Conservation (phyloP, 23 tunicate species). For the Clavelina lepadiformis region DNA sequence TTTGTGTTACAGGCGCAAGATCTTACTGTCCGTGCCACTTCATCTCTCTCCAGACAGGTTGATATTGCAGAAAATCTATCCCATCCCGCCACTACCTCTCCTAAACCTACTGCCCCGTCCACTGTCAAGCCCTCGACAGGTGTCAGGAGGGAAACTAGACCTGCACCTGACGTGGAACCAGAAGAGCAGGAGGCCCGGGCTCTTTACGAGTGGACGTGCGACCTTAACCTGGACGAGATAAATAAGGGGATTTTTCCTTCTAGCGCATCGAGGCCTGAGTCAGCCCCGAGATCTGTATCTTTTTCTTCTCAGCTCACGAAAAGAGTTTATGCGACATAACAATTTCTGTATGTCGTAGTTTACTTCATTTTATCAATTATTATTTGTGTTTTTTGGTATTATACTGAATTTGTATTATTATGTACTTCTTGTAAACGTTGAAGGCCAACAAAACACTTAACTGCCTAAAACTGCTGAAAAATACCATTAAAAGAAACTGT, state of each 20-base stretch:
- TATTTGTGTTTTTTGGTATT: too few species aligned
- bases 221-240: slow-evolving; percentile 66
- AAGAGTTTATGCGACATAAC: slow-evolving; percentile 23
- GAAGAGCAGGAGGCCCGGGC: slow-evolving; percentile 79
- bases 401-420: too few species aligned
- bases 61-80: slow-evolving; percentile 16
- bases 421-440: too few species aligned
- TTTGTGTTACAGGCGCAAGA: slow-evolving; percentile 27
- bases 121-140: not conserved
- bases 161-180: slow-evolving; percentile 30
- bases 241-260: slow-evolving; percentile 33
- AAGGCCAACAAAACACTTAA: too few species aligned
- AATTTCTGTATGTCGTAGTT: too few species aligned
- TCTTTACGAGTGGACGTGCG: slow-evolving; percentile 78
- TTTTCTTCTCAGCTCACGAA: slow-evolving; percentile 55
- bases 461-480: too few species aligned
- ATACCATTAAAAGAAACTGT: too few species aligned
- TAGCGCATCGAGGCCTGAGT: slow-evolving; percentile 12
- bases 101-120: slow-evolving; percentile 21
- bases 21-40: slow-evolving; percentile 37
- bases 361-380: too few species aligned
- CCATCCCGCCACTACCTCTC: slow-evolving; percentile 33
- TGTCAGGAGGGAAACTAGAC: not conserved
- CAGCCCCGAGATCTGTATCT: slow-evolving; percentile 38
- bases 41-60: slow-evolving; percentile 10